These are phyloP conservation scores for Ooceraea biroi DNA, from an alignment of 1,140 invertebrate species.

Conservation along the genomic window DNA sequence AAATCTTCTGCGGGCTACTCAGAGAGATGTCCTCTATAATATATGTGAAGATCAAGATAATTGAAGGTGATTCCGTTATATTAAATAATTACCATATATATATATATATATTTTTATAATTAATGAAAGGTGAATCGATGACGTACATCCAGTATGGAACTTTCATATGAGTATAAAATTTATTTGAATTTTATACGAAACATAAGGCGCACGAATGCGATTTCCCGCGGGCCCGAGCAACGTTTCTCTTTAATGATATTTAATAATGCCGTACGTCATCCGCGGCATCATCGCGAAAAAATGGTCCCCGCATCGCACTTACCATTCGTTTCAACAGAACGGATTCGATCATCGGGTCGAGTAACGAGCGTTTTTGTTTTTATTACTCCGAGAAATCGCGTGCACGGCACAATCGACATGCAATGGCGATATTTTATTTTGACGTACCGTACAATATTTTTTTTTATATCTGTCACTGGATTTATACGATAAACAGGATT, in stretches of 20 bases:
- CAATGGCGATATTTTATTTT: constrained; percentile 52
- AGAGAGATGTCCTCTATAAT: too few species aligned
- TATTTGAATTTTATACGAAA: constrained; percentile 23
- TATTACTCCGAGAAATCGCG: constrained; percentile 48
- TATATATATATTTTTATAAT: background rate
- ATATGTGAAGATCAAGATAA: too few species aligned
- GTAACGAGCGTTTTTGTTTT: constrained; percentile 41
- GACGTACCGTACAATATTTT: constrained; percentile 45
- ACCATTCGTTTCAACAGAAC: constrained; percentile 30
- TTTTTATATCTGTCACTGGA: constrained; percentile 55
- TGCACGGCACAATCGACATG: constrained; percentile 24
- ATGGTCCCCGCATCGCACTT: constrained; percentile 34
- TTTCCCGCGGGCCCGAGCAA: background rate
- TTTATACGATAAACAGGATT: constrained; percentile 58
- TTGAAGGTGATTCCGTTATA: background rate
- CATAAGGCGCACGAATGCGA: background rate
- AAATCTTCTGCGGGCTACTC: too few species aligned
- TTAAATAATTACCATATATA: background rate
- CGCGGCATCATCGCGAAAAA: constrained; percentile 40
- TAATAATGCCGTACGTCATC: constrained; percentile 61
- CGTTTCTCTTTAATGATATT: constrained; percentile 72
- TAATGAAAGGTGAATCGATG: background rate
- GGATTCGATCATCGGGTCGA: constrained; percentile 29
- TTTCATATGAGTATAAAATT: background rate
- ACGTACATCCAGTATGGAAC: background rate